Evolutionary conservation across 2,888 invertebrate species (phyloP).

Genomic region (Reticulitermes lucifugus): DNA sequence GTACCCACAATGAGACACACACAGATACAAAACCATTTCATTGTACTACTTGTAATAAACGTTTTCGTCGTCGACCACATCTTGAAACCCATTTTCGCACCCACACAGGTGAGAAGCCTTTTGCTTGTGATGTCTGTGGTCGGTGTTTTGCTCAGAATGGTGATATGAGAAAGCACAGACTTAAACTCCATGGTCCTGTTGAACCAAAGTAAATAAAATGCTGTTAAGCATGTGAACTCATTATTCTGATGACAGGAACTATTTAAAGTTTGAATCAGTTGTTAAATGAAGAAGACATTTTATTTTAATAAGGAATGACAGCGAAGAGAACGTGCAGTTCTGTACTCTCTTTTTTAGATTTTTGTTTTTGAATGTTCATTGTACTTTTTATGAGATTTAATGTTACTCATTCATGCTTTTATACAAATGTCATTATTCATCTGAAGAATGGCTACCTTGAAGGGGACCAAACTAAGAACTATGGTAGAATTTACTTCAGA

Average conservation of each 20-base stretch:
- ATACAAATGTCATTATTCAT: neutral
- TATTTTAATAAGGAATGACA: too few relatives aligned
- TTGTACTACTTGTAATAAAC: constrained; percentile 44
- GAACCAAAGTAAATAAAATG: neutral
- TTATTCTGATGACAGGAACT: too few relatives aligned
- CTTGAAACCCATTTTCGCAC: constrained; percentile 47
- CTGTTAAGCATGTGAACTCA: too few relatives aligned
- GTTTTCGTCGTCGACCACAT: constrained; percentile 46
- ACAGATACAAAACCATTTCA: constrained; percentile 46
- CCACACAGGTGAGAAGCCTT: constrained; percentile 50
- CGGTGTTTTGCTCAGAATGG: constrained; percentile 47
- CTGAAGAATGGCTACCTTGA: neutral
- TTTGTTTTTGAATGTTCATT: too few relatives aligned
- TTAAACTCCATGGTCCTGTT: constrained; percentile 42
- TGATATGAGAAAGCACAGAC: constrained; percentile 47
- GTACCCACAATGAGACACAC: constrained; percentile 46
- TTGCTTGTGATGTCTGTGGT: constrained; percentile 45
- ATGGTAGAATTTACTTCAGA: neutral
- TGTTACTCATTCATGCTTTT: neutral
- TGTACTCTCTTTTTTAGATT: too few relatives aligned
- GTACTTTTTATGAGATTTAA: neutral
- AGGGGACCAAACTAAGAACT: neutral
- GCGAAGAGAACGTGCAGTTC: too few relatives aligned
- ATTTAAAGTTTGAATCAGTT: too few relatives aligned
- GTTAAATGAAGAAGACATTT: too few relatives aligned